Percentiles rank a stretch among this genome's conserved stretches.
phyloP scores from a whole-genome alignment of 1,140 invertebrate genomes.

The Bursaphelenchus mucronatus region DNA sequence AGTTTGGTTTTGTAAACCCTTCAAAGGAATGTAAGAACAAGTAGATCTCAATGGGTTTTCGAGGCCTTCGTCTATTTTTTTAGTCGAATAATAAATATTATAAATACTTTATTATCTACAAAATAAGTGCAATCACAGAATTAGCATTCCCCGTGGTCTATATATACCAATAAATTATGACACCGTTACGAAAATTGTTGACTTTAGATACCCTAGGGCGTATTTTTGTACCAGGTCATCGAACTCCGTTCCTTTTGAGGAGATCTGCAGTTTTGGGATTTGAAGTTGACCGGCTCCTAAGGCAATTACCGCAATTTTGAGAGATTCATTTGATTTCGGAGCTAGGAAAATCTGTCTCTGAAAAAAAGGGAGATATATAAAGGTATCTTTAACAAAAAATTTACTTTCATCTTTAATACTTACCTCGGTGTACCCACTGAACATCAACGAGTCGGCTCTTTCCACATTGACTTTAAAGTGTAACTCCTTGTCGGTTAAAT shows the following conservation, averaged over 20 bases:
- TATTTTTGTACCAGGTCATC: constrained; percentile 3
- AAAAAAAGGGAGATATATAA: not conserved
- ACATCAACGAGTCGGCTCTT: constrained; percentile 16
- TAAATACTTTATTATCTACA: no score
- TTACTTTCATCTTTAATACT: not conserved
- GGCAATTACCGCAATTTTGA: constrained; percentile 15
- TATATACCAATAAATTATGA: no score
- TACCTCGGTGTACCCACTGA: constrained; percentile 9
- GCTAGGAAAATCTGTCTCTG: constrained; percentile 14
- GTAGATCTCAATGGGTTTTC: no score
- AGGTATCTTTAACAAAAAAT: not conserved
- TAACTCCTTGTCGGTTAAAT: constrained; percentile 4
- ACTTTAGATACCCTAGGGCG: constrained; percentile 1
- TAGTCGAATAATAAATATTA: no score
- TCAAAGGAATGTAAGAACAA: no score
- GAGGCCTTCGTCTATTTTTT: no score
- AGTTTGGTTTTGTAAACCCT: no score
- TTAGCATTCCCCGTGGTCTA: no score
- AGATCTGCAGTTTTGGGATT: constrained; percentile 16
- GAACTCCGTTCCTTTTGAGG: not conserved
- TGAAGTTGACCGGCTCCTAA: constrained; percentile 14
- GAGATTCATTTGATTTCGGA: constrained; percentile 4
- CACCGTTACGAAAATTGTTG: constrained; percentile 16
- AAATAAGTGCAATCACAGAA: no score
- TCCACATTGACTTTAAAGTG: constrained; percentile 15